Percentiles rank a stretch among this genome's conserved stretches.
Conservation (phyloP, 2,797 vertebrate genomes). For the Hyperoplus lanceolatus region DNA sequence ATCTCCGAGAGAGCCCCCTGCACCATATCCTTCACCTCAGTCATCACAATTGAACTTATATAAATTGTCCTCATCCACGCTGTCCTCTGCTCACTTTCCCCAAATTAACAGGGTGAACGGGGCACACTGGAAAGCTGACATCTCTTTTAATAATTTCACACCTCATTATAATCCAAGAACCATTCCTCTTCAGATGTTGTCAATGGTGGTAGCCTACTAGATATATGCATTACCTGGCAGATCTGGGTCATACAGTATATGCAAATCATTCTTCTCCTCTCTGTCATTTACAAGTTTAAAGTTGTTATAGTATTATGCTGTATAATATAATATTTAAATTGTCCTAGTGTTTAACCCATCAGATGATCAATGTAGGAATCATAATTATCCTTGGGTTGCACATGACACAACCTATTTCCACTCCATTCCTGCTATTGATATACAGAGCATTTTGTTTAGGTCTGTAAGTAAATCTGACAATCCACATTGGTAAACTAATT, state of each 20-base stretch:
- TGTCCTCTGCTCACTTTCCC: constrained; percentile 66
- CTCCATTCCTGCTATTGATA: background rate
- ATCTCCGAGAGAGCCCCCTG: constrained; percentile 57
- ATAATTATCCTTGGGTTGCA: background rate
- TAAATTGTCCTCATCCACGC: constrained; percentile 63
- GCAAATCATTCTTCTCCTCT: constrained; percentile 44
- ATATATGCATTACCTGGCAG: constrained; percentile 71
- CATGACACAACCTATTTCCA: background rate
- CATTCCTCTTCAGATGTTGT: constrained; percentile 70
- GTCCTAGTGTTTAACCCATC: background rate
- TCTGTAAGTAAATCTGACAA: constrained; percentile 64
- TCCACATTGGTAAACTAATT: constrained; percentile 73
- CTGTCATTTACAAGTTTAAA: too few species aligned
- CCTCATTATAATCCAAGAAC: constrained; percentile 80
- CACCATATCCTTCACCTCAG: constrained; percentile 48
- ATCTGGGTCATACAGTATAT: constrained; percentile 69
- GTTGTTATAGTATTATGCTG: too few species aligned
- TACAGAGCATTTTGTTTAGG: constrained; percentile 45
- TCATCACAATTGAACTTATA: constrained; percentile 71
- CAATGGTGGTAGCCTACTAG: constrained; percentile 60
- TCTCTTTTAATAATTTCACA: constrained; percentile 83
- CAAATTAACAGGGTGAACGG: constrained; percentile 67
- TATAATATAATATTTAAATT: constrained; percentile 11
- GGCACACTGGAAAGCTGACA: constrained; percentile 60
- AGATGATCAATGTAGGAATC: background rate